Base-by-base conservation (phyloP, 2,888 invertebrate genomes). In the Scaptomyza tumidula region DNA sequence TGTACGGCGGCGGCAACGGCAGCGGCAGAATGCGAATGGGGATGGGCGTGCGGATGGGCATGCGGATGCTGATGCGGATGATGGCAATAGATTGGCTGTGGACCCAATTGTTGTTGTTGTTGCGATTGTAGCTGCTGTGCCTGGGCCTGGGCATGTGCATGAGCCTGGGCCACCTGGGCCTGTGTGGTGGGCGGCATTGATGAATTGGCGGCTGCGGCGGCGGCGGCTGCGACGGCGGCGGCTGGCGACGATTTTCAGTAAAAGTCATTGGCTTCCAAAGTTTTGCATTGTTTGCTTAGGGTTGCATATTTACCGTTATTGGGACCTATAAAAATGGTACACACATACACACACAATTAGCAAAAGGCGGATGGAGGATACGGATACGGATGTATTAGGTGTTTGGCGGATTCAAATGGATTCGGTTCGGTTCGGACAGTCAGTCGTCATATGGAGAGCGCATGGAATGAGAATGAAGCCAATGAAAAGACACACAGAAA, bases 271-370 rank as follows among this genome's bases (percentile, higher is more conserved):
- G 97, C 96, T 94, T 97, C 97, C 82, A 97, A 94, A 90, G 97
- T 97, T 94, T 97, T 97, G 95, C 97, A 98, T 94, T 97, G 97
- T 94, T 97, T 97, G 95, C 97, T 97, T 94, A 97, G 94, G 93
- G 97, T 97, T 93, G 97, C 97, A 95, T 97, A 97, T 95, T 97
- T 97, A 93, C 95, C 95, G 93, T 95, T 95, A 94, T 96, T 95
- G 90, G 95, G 95, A 92, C 95, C 95, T 92, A 85, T 78, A 90
- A 86, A 90, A 90, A 85, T 71, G 69, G 41, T 41, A 41, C 41
- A 41, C 41, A 41, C 41, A 41, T 66, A 78, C 68, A 83, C 68
- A 83, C 71, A 88, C 71, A 84, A 82, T 83, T 83, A 83, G 88
- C 88, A 72, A 75, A 7, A 39, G 86, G 85, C 72, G 85, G 81